Conservation (phyloP, 2,113 vertebrate genomes). For the Pagrus major region DNA sequence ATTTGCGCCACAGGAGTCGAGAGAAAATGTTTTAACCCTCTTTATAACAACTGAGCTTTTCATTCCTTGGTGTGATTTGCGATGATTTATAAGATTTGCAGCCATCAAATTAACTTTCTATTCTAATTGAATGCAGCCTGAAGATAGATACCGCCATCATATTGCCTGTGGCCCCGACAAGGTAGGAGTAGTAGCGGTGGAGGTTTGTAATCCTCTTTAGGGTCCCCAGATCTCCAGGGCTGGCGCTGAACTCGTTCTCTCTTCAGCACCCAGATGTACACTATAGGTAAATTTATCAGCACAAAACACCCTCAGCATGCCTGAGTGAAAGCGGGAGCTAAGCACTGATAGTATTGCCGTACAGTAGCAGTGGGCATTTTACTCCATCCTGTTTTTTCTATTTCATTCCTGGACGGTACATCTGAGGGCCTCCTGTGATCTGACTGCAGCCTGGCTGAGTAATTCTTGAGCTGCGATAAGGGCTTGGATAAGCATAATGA, state of each 20-base stretch:
- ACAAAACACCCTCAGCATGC: slow-evolving; percentile 59
- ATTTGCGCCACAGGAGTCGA: background rate
- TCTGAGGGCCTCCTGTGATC: slow-evolving; percentile 67
- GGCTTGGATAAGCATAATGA: slow-evolving; percentile 80
- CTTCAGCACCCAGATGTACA: slow-evolving; percentile 44
- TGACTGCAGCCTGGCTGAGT: slow-evolving; percentile 65
- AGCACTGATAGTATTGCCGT: slow-evolving; percentile 53
- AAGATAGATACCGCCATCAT: slow-evolving; percentile 5
- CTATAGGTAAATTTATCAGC: slow-evolving; percentile 67
- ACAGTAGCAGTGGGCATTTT: slow-evolving; percentile 66
- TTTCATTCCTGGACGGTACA: slow-evolving; percentile 59
- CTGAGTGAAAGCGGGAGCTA: slow-evolving; percentile 56
- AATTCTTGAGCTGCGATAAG: slow-evolving; percentile 76
- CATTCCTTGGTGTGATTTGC: background rate
- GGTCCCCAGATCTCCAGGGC: slow-evolving; percentile 32
- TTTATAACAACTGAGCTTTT: background rate
- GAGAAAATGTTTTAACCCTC: background rate
- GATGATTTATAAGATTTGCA: slow-evolving; percentile 8
- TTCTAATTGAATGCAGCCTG: slow-evolving; percentile 12
- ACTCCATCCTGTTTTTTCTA: slow-evolving; percentile 65
- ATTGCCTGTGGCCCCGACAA: slow-evolving; percentile 27
- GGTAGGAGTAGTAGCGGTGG: background rate
- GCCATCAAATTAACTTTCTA: background rate
- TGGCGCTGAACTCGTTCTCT: slow-evolving; percentile 30
- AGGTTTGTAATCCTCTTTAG: slow-evolving; percentile 53